Conservation (phyloP, 1,140 invertebrate genomes). For the Leptopilina clavipes region DNA sequence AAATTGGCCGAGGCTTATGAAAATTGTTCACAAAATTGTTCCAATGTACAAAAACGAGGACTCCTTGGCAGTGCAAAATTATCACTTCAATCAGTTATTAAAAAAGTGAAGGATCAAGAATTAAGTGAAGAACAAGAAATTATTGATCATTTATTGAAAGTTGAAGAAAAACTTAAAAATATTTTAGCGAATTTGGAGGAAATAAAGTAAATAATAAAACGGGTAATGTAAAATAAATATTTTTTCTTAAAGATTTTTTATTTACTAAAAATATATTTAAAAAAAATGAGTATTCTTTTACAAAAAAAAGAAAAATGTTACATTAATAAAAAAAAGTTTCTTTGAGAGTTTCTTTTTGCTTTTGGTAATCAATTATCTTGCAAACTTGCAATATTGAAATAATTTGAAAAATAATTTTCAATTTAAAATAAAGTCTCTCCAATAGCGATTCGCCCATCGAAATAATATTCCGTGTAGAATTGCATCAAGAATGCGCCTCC, state of each 20-base stretch:
- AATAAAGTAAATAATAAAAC: slow-evolving; percentile 36
- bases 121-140: slow-evolving; percentile 68
- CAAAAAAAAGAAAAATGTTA: no score
- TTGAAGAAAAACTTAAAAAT: slow-evolving; percentile 54
- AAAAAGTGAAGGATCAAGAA: slow-evolving; percentile 73
- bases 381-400: no score
- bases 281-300: neutral
- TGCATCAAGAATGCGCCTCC: slow-evolving; percentile 68
- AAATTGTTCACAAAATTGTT: slow-evolving; percentile 59
- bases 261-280: neutral
- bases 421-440: slow-evolving; percentile 56
- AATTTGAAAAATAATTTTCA: neutral
- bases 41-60: slow-evolving; percentile 66
- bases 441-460: slow-evolving; percentile 48
- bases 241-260: neutral
- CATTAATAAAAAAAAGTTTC: no score
- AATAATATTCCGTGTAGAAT: slow-evolving; percentile 64
- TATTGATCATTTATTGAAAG: slow-evolving; percentile 50
- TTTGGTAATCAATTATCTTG: no score
- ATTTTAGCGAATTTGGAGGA: slow-evolving; percentile 52
- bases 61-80: slow-evolving; percentile 78
- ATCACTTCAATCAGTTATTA: slow-evolving; percentile 75
- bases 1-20: slow-evolving; percentile 70
- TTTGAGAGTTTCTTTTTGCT: no score
- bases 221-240: neutral